These are phyloP conservation scores for Paradoxurus hermaphroditus DNA, from an alignment of 2,113 vertebrate genomes.

Conservation along the genomic window DNA sequence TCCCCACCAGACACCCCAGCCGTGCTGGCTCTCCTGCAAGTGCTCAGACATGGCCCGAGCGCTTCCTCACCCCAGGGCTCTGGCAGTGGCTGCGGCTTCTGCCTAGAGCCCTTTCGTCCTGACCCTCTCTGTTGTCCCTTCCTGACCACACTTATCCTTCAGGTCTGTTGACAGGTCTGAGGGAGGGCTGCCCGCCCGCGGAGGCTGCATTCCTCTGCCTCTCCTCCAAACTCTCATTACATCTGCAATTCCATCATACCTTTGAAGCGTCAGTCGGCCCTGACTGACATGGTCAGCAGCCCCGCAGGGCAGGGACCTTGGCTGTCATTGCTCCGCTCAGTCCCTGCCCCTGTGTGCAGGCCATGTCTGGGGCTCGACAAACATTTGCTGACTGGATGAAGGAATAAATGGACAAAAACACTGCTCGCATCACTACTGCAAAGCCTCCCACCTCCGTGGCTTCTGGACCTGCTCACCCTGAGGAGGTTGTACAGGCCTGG, in stretches of 20 bases:
- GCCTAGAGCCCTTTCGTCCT: neutral
- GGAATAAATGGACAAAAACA: neutral
- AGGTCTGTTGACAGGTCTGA: neutral
- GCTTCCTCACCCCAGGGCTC: neutral
- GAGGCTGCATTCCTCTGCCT: conserved; percentile 5
- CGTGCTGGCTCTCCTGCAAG: neutral
- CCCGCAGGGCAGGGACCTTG: neutral
- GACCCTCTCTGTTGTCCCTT: neutral
- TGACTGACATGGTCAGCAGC: neutral
- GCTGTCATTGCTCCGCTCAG: neutral
- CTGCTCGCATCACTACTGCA: neutral
- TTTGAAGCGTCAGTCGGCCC: neutral
- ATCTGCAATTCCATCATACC: conserved; percentile 18
- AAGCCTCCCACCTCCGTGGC: neutral
- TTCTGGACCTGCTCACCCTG: neutral
- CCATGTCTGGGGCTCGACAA: neutral
- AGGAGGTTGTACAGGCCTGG: neutral
- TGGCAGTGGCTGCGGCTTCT: neutral
- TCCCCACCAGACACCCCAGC: neutral
- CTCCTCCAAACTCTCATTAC: neutral
- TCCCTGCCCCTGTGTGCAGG: neutral
- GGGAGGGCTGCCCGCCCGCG: neutral
- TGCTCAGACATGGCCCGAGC: neutral
- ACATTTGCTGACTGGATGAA: neutral
- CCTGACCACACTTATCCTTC: neutral